phyloP scores from a whole-genome alignment of 2,888 invertebrate genomes.

The Hofmannophila pseudospretella region DNA sequence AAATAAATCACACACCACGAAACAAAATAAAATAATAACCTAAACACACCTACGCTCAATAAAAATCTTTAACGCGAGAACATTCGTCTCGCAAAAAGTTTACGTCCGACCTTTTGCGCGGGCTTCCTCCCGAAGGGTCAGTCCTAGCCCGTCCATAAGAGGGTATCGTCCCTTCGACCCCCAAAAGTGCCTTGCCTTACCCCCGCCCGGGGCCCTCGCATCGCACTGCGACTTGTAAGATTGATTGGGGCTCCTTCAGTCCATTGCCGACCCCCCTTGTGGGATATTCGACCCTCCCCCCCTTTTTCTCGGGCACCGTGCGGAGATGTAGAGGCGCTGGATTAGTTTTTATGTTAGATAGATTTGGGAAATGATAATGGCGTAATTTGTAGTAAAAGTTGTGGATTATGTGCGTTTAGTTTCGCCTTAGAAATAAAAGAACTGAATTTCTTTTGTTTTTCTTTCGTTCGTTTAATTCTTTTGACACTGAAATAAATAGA shows the following conservation, averaged over 20 bases:
- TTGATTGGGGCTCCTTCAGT: slow-evolving; percentile 79
- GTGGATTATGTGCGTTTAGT: too few species aligned
- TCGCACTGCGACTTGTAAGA: slow-evolving; percentile 75
- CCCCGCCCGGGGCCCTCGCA: slow-evolving; percentile 26
- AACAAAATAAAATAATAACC: neutral
- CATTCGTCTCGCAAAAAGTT: slow-evolving; percentile 42
- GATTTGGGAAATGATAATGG: slow-evolving; percentile 3
- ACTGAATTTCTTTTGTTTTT: too few species aligned
- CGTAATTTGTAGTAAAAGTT: too few species aligned
- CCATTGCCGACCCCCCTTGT: slow-evolving; percentile 70
- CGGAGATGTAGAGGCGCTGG: slow-evolving; percentile 48
- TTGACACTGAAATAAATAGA: too few species aligned
- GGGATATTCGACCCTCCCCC: slow-evolving; percentile 70
- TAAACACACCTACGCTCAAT: neutral
- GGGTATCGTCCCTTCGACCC: slow-evolving; percentile 71
- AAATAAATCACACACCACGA: neutral
- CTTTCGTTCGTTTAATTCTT: too few species aligned
- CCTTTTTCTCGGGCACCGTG: slow-evolving; percentile 61
- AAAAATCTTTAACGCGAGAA: slow-evolving; percentile 3
- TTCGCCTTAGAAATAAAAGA: too few species aligned
- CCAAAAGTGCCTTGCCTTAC: slow-evolving; percentile 38
- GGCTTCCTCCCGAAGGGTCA: slow-evolving; percentile 63
- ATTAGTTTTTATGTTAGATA: slow-evolving; percentile 23
- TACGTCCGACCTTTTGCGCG: slow-evolving; percentile 59
- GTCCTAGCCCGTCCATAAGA: slow-evolving; percentile 61